Percentiles rank a stretch among this genome's conserved stretches.
Evolutionary conservation across 2,888 invertebrate genomes (phyloP).

Genomic region (Toxonevra muliebris): DNA sequence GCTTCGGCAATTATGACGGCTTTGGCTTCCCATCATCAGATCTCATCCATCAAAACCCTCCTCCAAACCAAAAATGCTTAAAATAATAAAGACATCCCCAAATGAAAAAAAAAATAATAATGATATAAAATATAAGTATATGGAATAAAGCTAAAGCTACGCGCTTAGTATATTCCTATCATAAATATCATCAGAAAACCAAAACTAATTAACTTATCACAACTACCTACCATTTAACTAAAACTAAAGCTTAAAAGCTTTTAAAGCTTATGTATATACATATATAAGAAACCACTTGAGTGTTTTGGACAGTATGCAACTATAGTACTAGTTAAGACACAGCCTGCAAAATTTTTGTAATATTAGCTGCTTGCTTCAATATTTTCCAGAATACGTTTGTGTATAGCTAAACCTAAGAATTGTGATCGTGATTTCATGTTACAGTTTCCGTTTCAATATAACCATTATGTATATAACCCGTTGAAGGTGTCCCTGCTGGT

Average conservation of each 20-base stretch:
- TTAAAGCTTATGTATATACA: background rate
- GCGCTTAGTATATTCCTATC: background rate
- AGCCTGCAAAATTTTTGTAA: constrained; percentile 14
- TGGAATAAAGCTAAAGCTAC: constrained; percentile 9
- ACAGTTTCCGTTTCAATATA: constrained; percentile 58
- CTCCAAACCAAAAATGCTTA: constrained; percentile 6
- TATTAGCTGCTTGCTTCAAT: background rate
- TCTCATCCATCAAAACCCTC: background rate
- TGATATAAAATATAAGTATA: background rate
- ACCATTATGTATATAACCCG: constrained; percentile 58
- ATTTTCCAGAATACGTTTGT: too few relatives aligned
- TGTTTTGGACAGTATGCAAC: background rate
- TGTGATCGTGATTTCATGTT: constrained; percentile 31
- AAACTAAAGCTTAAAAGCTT: background rate
- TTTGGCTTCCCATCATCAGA: background rate
- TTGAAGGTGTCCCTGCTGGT: constrained; percentile 45
- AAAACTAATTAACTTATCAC: too few relatives aligned
- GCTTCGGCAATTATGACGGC: constrained; percentile 28
- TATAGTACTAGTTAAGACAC: constrained; percentile 20
- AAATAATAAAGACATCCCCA: background rate
- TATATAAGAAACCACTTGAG: background rate
- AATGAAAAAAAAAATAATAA: background rate
- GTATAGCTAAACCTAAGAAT: too few relatives aligned
- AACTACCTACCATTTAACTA: background rate
- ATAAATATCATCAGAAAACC: too few relatives aligned